A percentile compares a stretch with the other conserved stretches of the same genome.
These are phyloP conservation scores for Dolichoris vasculosae DNA, from an alignment of 1,140 invertebrate species.

Conservation along the genomic window DNA sequence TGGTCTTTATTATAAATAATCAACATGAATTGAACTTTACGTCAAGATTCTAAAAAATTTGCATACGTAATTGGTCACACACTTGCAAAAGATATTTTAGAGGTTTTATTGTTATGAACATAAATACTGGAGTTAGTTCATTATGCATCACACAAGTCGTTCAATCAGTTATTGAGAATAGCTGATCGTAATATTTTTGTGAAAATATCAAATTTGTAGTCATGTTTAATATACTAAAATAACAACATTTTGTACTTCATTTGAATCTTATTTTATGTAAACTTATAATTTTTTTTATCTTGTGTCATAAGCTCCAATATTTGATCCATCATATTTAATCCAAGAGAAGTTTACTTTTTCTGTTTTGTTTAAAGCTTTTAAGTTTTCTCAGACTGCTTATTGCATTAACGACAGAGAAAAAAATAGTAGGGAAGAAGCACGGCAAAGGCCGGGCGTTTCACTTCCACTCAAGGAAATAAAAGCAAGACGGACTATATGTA, in stretches of 20 bases:
- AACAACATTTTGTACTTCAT: too few relatives aligned
- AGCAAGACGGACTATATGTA: background rate
- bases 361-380: too few relatives aligned
- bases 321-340: too few relatives aligned
- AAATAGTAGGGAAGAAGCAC: too few relatives aligned
- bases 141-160: background rate
- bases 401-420: too few relatives aligned
- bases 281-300: too few relatives aligned
- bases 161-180: background rate
- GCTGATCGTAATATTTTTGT: background rate
- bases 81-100: constrained; percentile 40
- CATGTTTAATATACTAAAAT: too few relatives aligned
- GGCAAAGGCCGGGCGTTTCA: background rate
- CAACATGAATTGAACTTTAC: background rate
- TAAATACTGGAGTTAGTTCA: background rate
- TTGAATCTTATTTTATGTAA: too few relatives aligned
- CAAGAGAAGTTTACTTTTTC: too few relatives aligned
- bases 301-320: too few relatives aligned
- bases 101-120: constrained; percentile 22
- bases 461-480: background rate
- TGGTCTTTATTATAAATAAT: background rate
- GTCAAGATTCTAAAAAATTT: background rate
- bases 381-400: too few relatives aligned
- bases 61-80: background rate
- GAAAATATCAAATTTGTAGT: too few relatives aligned